Percentiles rank a stretch among this genome's conserved stretches.
phyloP scores from a whole-genome alignment of 92 coral and sea anemone species.

The Galaxea fascicularis region DNA sequence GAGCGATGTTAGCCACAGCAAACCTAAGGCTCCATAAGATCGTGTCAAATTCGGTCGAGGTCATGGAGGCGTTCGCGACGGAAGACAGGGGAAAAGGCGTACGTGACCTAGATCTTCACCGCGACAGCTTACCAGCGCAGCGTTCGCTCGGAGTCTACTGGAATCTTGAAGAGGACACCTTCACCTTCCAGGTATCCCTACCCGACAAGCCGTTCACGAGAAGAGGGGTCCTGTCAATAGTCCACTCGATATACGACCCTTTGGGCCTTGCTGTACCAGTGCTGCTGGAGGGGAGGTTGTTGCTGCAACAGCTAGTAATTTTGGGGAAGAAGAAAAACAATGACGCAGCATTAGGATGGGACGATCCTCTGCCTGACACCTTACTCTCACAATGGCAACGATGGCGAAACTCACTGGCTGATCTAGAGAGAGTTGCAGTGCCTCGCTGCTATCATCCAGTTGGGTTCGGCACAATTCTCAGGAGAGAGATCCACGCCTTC shows the following conservation, averaged over 20 bases:
- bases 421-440: constrained; percentile 49
- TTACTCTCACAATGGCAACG: constrained; percentile 56
- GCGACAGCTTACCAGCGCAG: constrained; percentile 61
- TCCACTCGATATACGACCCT: constrained; percentile 66
- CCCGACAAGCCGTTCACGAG: too few species aligned
- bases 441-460: too few species aligned
- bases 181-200: constrained; percentile 44
- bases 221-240: too few species aligned
- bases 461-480: too few species aligned
- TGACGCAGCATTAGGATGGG: constrained; percentile 17
- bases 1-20: constrained; percentile 64
- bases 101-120: too few species aligned
- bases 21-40: too few species aligned
- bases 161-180: too few species aligned
- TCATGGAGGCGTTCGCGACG: constrained; percentile 72
- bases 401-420: constrained; percentile 30
- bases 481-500: too few species aligned
- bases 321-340: constrained; percentile 32
- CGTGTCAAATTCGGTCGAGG: too few species aligned
- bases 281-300: too few species aligned
- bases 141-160: constrained; percentile 64
- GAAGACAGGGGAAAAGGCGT: constrained; percentile 72
- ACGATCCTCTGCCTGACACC: too few species aligned
- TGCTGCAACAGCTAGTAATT: constrained; percentile 51
- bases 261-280: constrained; percentile 62